Percentiles rank a stretch among this genome's conserved stretches.
Conservation (phyloP, 2,797 vertebrate species). For the Sebastes baramenuke region DNA sequence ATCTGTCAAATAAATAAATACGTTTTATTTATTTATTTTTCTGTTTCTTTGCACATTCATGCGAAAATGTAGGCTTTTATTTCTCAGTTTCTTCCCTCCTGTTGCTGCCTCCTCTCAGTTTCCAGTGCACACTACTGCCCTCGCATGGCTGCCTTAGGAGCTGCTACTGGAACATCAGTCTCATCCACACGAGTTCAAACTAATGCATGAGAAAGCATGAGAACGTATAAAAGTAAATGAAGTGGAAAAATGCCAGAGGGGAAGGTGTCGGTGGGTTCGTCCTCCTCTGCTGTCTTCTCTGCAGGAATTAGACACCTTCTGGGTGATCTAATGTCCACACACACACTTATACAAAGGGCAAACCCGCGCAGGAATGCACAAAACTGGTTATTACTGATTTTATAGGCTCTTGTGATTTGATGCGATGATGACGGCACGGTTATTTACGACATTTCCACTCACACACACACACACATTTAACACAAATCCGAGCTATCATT, state of each 20-base stretch:
- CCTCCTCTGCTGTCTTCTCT: background rate
- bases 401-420: conserved; percentile 44
- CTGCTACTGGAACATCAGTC: background rate
- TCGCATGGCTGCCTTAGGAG: conserved; percentile 35
- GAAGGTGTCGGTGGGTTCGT: background rate
- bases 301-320: conserved; percentile 14
- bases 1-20: too few relatives aligned
- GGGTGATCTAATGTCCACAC: conserved; percentile 30
- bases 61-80: too few relatives aligned
- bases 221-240: background rate
- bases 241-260: background rate
- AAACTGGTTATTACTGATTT: conserved; percentile 60
- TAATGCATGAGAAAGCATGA: background rate
- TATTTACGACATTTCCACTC: conserved; percentile 45
- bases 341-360: background rate
- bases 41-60: too few relatives aligned
- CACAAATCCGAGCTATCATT: conserved; percentile 25
- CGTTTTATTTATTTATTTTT: too few relatives aligned
- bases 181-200: background rate
- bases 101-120: background rate
- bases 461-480: background rate
- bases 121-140: conserved; percentile 47
- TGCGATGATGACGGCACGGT: conserved; percentile 10
- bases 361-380: conserved; percentile 35
- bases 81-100: background rate